Evolutionary conservation across 2,797 vertebrate genomes (phyloP).

Genomic region (Euphonia xanthogaster): DNA sequence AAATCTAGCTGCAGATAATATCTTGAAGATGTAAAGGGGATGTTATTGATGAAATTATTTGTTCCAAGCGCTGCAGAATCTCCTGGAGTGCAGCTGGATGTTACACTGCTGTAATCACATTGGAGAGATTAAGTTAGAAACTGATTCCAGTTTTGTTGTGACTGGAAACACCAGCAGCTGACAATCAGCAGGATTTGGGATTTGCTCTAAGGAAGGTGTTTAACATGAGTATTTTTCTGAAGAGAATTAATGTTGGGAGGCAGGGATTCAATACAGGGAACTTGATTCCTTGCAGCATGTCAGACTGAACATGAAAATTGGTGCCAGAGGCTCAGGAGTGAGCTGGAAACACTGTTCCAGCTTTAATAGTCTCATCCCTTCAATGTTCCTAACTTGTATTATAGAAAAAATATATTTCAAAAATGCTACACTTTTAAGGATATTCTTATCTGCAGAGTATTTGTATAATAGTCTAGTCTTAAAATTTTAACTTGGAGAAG

Average conservation of each 20-base stretch:
- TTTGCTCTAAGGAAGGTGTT: not conserved
- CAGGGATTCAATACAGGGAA: not conserved
- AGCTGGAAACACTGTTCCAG: not conserved
- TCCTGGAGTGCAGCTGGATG: not conserved
- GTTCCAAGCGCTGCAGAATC: not conserved
- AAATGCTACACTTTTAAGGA: fast-evolving
- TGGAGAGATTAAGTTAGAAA: not conserved
- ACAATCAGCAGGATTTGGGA: not conserved
- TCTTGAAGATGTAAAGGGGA: not conserved
- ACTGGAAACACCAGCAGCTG: not conserved
- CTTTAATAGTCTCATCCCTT: not conserved
- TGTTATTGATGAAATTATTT: not conserved
- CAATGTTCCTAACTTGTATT: not conserved
- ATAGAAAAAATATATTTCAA: not conserved
- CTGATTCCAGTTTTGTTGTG: not conserved
- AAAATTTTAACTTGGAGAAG: not conserved
- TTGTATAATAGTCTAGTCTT: not conserved
- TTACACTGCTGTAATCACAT: not conserved
- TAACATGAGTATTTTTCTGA: not conserved
- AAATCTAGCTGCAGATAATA: not conserved
- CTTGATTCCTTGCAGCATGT: not conserved
- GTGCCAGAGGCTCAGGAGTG: not conserved
- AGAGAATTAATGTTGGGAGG: not conserved
- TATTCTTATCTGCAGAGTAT: not conserved
- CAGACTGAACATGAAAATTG: not conserved